phyloP scores from a whole-genome alignment of 2,888 invertebrate species.

The Tetropium fuscum region DNA sequence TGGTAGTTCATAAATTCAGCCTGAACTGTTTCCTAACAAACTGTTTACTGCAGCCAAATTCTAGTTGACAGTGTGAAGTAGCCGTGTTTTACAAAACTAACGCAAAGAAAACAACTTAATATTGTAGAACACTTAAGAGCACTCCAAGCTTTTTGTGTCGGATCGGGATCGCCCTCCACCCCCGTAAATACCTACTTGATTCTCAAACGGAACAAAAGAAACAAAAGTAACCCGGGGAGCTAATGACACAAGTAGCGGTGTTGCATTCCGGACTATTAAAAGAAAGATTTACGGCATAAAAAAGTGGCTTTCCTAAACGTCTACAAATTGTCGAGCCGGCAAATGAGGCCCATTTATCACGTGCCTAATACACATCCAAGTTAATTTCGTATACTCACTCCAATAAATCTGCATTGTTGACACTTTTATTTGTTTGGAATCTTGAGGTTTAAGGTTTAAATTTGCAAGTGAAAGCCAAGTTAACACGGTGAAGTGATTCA shows the following conservation, averaged over 20 bases:
- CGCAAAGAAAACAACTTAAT: conserved; percentile 16
- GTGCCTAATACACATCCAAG: conserved; percentile 61
- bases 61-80: conserved; percentile 14
- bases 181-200: conserved; percentile 19
- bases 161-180: conserved; percentile 17
- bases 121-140: conserved; percentile 7
- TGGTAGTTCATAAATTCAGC: conserved; percentile 19
- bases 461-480: conserved; percentile 8
- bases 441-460: conserved; percentile 40
- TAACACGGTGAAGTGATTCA: neutral
- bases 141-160: conserved; percentile 8
- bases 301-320: conserved; percentile 65
- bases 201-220: conserved; percentile 17
- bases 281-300: conserved; percentile 65
- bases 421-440: conserved; percentile 58
- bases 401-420: conserved; percentile 61
- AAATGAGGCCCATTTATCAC: conserved; percentile 66
- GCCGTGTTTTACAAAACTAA: conserved; percentile 12
- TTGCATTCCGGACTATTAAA: conserved; percentile 63
- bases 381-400: conserved; percentile 58
- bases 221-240: conserved; percentile 24
- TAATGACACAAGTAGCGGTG: conserved; percentile 28
- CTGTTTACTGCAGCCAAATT: conserved; percentile 17
- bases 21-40: conserved; percentile 11
- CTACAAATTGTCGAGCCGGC: conserved; percentile 67